These are phyloP conservation scores for Stegana nigrithorax DNA, from an alignment of 2,888 invertebrate genomes.

Conservation along the genomic window DNA sequence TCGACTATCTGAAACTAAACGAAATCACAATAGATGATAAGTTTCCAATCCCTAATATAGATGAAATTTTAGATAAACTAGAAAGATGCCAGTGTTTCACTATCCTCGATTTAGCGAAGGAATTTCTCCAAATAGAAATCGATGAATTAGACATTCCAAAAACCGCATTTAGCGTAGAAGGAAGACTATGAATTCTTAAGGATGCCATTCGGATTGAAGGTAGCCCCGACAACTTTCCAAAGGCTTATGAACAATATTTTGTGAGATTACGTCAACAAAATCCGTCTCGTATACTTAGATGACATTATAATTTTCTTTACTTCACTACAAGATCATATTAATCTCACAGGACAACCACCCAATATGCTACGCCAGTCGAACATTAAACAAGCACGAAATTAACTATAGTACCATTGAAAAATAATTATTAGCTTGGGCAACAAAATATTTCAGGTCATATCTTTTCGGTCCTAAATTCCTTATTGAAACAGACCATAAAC, in stretches of 20 bases:
- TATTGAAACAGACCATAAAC: constrained; percentile 64
- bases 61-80: constrained; percentile 33
- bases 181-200: not conserved
- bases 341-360: constrained; percentile 2
- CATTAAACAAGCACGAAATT: not conserved
- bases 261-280: constrained; percentile 17
- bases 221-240: not conserved
- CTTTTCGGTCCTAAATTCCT: constrained; percentile 43
- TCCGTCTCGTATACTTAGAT: constrained; percentile 43
- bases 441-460: not conserved
- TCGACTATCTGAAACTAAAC: not conserved
- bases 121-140: constrained; percentile 33
- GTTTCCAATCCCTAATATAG: constrained; percentile 32
- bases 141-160: constrained; percentile 22
- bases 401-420: not conserved
- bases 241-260: constrained; percentile 52
- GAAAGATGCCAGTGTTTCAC: constrained; percentile 29
- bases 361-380: not conserved
- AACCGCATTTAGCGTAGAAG: constrained; percentile 27
- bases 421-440: not conserved
- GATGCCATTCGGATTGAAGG: not conserved
- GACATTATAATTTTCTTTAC: constrained; percentile 43
- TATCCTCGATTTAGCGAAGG: constrained; percentile 30
- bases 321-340: constrained; percentile 40
- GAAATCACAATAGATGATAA: constrained; percentile 24